Conservation (phyloP, 2,113 vertebrate genomes). For the Eurystomus gularis region DNA sequence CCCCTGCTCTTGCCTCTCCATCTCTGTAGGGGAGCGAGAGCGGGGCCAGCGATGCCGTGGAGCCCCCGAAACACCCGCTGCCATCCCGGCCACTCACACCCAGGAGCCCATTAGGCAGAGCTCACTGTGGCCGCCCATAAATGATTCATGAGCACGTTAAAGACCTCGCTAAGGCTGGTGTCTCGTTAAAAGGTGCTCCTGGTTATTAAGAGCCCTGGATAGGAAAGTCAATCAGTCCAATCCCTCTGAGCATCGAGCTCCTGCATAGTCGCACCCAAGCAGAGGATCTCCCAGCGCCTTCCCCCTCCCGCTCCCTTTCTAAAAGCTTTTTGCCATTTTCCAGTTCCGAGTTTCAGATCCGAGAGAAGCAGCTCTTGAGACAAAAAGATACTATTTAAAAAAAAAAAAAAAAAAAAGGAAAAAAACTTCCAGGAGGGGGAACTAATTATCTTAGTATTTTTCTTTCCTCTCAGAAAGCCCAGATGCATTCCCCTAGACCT, state of each 20-base stretch:
- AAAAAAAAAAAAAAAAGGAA: not conserved
- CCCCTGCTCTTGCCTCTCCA: not conserved
- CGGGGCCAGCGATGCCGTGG: not conserved
- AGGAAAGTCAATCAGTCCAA: not conserved
- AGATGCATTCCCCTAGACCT: not conserved
- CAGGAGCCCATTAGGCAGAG: not conserved
- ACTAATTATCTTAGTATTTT: not conserved
- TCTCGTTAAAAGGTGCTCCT: not conserved
- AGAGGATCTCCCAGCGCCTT: not conserved
- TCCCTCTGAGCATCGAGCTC: not conserved
- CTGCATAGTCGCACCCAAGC: rapidly evolving
- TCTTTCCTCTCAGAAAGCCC: not conserved
- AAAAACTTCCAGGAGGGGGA: not conserved
- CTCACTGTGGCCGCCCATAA: not conserved
- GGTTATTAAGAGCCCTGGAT: not conserved
- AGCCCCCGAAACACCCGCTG: rapidly evolving
- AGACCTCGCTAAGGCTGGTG: not conserved
- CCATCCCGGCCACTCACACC: rapidly evolving
- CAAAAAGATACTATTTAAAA: not conserved
- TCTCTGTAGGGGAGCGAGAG: rapidly evolving
- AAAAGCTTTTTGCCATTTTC: not conserved
- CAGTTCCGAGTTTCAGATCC: not conserved
- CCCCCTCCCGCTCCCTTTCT: not conserved
- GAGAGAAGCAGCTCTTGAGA: not conserved
- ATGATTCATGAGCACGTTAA: not conserved